Percentiles rank a stretch among this genome's conserved stretches.
phyloP scores from a whole-genome alignment of 2,797 vertebrate genomes.

The Melanotaenia nigrans region DNA sequence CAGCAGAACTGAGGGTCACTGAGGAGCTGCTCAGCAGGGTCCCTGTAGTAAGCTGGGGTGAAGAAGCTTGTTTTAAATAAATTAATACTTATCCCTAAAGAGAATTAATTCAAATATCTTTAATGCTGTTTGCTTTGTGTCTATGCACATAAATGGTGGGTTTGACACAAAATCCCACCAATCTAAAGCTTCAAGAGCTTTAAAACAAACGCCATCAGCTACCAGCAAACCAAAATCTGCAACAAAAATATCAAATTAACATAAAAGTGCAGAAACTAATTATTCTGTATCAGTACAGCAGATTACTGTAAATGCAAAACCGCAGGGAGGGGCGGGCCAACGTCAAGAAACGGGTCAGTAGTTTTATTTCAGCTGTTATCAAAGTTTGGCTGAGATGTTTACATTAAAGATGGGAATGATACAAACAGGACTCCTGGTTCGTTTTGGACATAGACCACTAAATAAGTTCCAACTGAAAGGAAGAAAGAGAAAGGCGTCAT shows the following conservation, averaged over 20 bases:
- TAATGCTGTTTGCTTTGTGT: conserved; percentile 20
- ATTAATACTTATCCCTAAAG: conserved; percentile 35
- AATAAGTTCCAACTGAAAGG: conserved; percentile 78
- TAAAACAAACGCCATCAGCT: conserved; percentile 34
- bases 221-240: conserved; percentile 46
- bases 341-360: conserved; percentile 40
- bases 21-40: conserved; percentile 56
- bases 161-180: not conserved
- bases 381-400: conserved; percentile 45
- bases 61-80: conserved; percentile 52
- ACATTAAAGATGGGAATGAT: conserved; percentile 80
- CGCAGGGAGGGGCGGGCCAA: conserved; percentile 5
- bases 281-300: conserved; percentile 29
- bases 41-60: conserved; percentile 38
- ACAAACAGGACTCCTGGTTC: conserved; percentile 71
- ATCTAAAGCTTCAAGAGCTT: conserved; percentile 5
- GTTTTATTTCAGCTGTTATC: conserved; percentile 22
- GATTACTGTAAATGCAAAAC: conserved; percentile 48
- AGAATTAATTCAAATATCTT: not conserved
- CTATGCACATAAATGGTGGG: not conserved
- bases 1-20: conserved; percentile 48
- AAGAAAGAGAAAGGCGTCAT: conserved; percentile 56
- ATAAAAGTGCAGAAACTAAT: conserved; percentile 8
- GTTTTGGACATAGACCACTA: conserved; percentile 75
- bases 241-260: conserved; percentile 25